These are phyloP conservation scores for Oryzias celebensis DNA, from an alignment of 2,113 vertebrate genomes.

Conservation along the genomic window DNA sequence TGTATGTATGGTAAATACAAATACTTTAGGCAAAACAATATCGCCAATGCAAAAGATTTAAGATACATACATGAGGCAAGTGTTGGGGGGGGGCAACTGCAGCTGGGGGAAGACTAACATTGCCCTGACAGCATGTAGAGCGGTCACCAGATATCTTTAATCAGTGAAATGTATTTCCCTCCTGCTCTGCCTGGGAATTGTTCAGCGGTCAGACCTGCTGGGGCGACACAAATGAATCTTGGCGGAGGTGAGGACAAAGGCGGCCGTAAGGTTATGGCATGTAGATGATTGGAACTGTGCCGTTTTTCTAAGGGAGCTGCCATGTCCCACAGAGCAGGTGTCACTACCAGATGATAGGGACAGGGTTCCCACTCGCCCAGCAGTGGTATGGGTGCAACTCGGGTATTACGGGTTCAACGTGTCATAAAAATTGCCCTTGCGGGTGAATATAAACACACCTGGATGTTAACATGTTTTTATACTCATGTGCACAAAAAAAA, in stretches of 20 bases:
- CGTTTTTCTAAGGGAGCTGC: slow-evolving; percentile 78
- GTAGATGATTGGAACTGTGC: slow-evolving; percentile 76
- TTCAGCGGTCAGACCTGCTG: slow-evolving; percentile 76
- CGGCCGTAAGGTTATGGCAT: slow-evolving; percentile 80
- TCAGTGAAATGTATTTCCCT: slow-evolving; percentile 78
- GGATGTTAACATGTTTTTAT: not conserved
- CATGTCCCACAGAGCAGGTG: slow-evolving; percentile 74
- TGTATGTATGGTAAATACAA: too few species aligned
- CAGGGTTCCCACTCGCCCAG: slow-evolving; percentile 44
- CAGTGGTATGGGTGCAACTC: slow-evolving; percentile 50
- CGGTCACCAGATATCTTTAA: slow-evolving; percentile 79
- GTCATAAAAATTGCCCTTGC: not conserved
- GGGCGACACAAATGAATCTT: slow-evolving; percentile 79
- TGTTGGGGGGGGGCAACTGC: slow-evolving; percentile 24
- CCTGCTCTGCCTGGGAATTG: slow-evolving; percentile 69
- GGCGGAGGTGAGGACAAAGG: slow-evolving; percentile 78
- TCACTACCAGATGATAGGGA: slow-evolving; percentile 75
- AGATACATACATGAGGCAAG: slow-evolving; percentile 24
- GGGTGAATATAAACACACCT: not conserved
- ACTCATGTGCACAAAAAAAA: not conserved
- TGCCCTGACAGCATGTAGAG: slow-evolving; percentile 72
- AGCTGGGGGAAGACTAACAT: slow-evolving; percentile 58
- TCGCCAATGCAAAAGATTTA: slow-evolving; percentile 5
- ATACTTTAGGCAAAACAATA: too few species aligned
- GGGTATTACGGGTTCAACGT: slow-evolving; percentile 8